phyloP scores from a whole-genome alignment of 2,113 vertebrate genomes.

The Panthera leo region DNA sequence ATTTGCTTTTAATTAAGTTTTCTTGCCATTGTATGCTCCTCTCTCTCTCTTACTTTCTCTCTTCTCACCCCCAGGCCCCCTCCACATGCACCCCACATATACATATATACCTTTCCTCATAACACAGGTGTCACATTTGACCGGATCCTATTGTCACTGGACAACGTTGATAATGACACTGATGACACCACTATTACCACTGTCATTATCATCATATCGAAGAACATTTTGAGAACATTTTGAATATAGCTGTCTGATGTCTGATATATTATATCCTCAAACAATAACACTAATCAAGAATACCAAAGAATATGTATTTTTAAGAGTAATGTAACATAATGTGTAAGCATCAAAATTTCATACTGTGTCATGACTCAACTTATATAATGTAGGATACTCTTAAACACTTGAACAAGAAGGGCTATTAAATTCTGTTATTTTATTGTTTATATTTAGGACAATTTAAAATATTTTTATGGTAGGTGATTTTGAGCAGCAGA shows the following conservation, averaged over 20 bases:
- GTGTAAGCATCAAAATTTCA: not conserved
- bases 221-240: conserved; percentile 22
- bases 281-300: conserved; percentile 33
- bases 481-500: not conserved
- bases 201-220: not conserved
- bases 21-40: not conserved
- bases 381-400: not conserved
- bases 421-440: not conserved
- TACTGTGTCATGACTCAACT: not conserved
- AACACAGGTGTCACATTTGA: not conserved
- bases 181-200: not conserved
- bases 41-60: not conserved
- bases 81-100: not conserved
- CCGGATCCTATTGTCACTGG: not conserved
- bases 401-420: not conserved
- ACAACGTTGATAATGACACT: not conserved
- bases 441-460: not conserved
- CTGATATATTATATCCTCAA: not conserved
- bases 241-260: not conserved
- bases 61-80: not conserved
- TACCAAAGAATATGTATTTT: not conserved
- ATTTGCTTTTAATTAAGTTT: conserved; percentile 73
- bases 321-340: conserved; percentile 14
- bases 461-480: not conserved
- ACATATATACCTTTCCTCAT: not conserved